Evolutionary conservation across 2,113 vertebrate species (phyloP), one percentile per base, ranked within the genome.

Genomic region (Laterallus jamaicensis): DNA sequence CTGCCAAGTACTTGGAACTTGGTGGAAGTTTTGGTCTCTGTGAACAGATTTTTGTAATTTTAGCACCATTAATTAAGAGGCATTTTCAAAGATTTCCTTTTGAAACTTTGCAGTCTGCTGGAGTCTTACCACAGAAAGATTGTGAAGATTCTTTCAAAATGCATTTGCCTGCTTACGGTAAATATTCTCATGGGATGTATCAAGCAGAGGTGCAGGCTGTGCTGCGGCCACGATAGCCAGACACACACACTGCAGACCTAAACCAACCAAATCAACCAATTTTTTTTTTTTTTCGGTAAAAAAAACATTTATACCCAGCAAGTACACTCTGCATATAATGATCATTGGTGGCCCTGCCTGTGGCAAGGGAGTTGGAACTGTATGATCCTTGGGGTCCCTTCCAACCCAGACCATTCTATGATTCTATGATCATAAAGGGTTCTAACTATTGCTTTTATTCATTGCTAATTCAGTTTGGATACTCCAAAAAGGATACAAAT

Each of bases 21-120:
- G 50, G 68, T 89, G 81, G 68, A 97, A 96, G 95, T 95, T 95
- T 91, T 85, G 92, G 81, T 94, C 75, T 88, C 91, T 91, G 90
- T 12, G 86, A 96, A 93, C 93, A 97, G 93, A 96, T 96, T 97
- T 95, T 84, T 95, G 81, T 95, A 86, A 95, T 93, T 96, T 96
- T 95, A 97, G 90, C 94, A 95, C 82, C 78, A 92, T 94, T 95
- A 95, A 97, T 95, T 95, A 94, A 52, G 58, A 96, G 68, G 59
- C 76, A 56, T 93, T 92, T 86, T 81, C 68, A 75, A 94, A 95
- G 64, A 93, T 37, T 75, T 88, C 73, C 80, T 93, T 88, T 70
- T 67, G 73, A 74, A 90, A 88, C 91, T 92, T 39, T 20, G 40
- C 82, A 93, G 88, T 67, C 75, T 95, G 82, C 35, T 2, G 5